A percentile compares a stretch with the other conserved stretches of the same genome.
Evolutionary conservation across 2,888 invertebrate species (phyloP).

Genomic region (Megastigmus dorsalis): DNA sequence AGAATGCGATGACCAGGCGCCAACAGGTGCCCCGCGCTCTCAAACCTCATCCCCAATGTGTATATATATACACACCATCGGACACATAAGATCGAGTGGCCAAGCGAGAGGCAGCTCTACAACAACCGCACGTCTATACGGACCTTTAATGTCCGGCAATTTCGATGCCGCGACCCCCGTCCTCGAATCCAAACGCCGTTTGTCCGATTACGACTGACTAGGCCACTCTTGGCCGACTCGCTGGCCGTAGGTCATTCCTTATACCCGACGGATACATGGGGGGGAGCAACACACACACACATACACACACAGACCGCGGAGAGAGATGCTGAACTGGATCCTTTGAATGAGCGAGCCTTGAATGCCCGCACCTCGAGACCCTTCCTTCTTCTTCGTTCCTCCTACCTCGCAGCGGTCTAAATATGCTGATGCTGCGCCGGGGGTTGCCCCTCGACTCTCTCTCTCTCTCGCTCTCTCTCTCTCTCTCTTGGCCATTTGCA

Average conservation of each 20-base stretch:
- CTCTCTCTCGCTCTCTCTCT: slow-evolving; percentile 1
- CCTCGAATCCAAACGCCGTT: background rate
- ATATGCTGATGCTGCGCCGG: too few relatives aligned
- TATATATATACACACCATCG: too few relatives aligned
- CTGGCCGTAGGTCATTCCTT: slow-evolving; percentile 35
- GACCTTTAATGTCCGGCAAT: slow-evolving; percentile 33
- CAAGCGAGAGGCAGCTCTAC: background rate
- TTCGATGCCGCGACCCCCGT: background rate
- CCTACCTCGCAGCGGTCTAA: background rate
- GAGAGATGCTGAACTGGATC: background rate
- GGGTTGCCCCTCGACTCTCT: too few relatives aligned
- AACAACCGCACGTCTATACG: too few relatives aligned
- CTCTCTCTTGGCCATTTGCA: slow-evolving; percentile 1
- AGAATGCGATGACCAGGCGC: slow-evolving; percentile 6
- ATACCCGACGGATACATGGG: too few relatives aligned
- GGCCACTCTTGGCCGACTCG: slow-evolving; percentile 28
- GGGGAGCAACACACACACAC: background rate
- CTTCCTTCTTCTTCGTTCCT: background rate
- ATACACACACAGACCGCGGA: background rate
- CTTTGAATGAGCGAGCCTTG: background rate
- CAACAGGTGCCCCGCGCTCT: slow-evolving; percentile 22
- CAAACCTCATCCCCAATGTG: background rate
- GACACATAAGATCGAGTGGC: background rate
- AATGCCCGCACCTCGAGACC: background rate
- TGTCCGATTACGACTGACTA: slow-evolving; percentile 28